Conservation (phyloP, 2,888 invertebrate species). For the Eudasyphora cyanicolor region DNA sequence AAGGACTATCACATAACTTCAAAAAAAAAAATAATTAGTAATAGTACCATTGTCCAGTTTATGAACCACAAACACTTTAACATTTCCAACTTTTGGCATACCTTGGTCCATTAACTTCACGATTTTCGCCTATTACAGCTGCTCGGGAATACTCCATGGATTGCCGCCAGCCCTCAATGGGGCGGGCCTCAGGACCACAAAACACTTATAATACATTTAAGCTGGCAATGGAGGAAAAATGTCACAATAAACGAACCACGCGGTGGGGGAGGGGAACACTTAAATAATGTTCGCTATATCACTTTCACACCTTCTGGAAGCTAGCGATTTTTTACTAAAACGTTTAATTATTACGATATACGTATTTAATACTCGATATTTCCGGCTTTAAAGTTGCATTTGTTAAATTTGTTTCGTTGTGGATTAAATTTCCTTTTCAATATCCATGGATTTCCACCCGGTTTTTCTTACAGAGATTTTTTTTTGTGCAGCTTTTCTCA, state of each 20-base stretch:
- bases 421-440: background rate
- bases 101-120: background rate
- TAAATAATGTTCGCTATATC: background rate
- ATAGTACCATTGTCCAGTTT: too few relatives aligned
- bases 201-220: constrained; percentile 80
- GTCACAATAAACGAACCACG: background rate
- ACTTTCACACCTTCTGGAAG: background rate
- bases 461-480: constrained; percentile 41
- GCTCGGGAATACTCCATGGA: constrained; percentile 80
- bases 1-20: too few relatives aligned
- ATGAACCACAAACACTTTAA: background rate
- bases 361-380: constrained; percentile 34
- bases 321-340: background rate
- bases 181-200: constrained; percentile 78
- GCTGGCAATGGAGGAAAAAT: constrained; percentile 69
- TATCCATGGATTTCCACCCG: constrained; percentile 31
- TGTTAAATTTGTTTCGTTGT: constrained; percentile 3
- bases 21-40: too few relatives aligned
- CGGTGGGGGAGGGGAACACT: background rate
- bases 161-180: constrained; percentile 80
- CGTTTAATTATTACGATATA: constrained; percentile 29
- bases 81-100: background rate
- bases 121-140: constrained; percentile 72
- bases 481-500: constrained; percentile 34
- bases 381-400: background rate